phyloP scores from a whole-genome alignment of 2,113 vertebrate species.

The Pycnonotus jocosus region DNA sequence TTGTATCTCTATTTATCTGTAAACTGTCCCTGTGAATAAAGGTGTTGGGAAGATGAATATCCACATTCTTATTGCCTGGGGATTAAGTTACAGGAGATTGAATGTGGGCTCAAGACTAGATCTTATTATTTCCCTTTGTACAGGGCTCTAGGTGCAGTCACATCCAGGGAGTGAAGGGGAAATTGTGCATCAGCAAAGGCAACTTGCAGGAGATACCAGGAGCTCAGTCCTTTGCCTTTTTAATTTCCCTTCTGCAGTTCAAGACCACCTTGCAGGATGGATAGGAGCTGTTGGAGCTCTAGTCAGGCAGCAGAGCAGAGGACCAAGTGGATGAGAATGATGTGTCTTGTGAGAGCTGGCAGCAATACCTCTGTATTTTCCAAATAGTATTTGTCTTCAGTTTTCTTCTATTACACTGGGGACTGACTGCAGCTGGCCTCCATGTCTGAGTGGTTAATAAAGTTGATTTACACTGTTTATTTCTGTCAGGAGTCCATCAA shows the following conservation, averaged over 20 bases:
- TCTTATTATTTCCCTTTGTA: too few relatives aligned
- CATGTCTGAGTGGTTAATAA: slow-evolving; percentile 21
- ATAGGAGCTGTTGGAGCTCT: not conserved
- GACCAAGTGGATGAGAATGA: not conserved
- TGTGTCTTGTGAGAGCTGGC: not conserved
- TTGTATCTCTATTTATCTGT: not conserved
- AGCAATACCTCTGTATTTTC: not conserved
- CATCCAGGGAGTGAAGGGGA: rapidly evolving
- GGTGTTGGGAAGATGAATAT: not conserved
- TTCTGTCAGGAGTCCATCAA: slow-evolving; percentile 39
- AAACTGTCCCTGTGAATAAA: not conserved
- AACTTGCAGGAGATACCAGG: not conserved
- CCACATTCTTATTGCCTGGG: not conserved
- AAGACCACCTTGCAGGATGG: not conserved
- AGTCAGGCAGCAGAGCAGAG: not conserved
- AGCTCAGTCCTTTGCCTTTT: not conserved
- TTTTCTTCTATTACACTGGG: not conserved
- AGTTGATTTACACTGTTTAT: slow-evolving; percentile 40
- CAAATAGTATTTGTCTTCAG: not conserved
- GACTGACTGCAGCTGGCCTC: not conserved
- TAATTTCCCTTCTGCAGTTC: not conserved
- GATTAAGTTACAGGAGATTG: not conserved
- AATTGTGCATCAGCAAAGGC: not conserved
- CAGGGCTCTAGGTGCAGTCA: not conserved
- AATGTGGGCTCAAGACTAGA: not conserved